phyloP scores from a whole-genome alignment of 2,888 invertebrate species.

The Tridacna crocea region DNA sequence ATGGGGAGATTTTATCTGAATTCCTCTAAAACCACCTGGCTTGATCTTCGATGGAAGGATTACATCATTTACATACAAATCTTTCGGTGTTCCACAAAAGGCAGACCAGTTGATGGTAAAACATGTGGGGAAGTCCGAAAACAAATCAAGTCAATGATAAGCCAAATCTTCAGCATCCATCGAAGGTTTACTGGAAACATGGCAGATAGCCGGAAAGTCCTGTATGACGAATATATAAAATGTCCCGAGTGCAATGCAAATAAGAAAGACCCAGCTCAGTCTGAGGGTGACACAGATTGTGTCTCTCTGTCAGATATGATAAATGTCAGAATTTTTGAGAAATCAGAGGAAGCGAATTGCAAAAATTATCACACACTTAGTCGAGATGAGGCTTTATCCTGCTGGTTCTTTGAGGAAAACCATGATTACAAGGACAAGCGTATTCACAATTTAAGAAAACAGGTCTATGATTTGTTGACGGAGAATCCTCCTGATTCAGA shows the following conservation, averaged over 20 bases:
- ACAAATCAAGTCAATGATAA: background rate
- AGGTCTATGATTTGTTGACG: background rate
- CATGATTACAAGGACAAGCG: background rate
- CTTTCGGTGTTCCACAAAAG: background rate
- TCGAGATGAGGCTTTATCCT: background rate
- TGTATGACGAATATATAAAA: constrained; percentile 1
- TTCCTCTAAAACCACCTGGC: background rate
- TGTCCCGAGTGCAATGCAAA: background rate
- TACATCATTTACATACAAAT: constrained; percentile 9
- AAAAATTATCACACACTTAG: background rate
- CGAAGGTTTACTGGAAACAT: background rate
- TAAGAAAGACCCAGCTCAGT: background rate
- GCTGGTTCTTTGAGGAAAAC: background rate
- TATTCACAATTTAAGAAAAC: background rate
- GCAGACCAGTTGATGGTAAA: background rate
- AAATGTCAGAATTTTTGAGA: background rate
- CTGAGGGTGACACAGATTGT: background rate
- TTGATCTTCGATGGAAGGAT: constrained; percentile 14
- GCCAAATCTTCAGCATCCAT: constrained; percentile 1
- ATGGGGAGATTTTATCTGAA: background rate
- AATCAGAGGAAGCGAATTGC: background rate
- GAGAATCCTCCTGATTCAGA: background rate
- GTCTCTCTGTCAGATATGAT: background rate
- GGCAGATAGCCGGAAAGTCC: background rate
- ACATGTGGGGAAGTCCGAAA: background rate